Percentiles rank a stretch among this genome's conserved stretches.
These are phyloP conservation scores for Rhea americana DNA, from an alignment of 2,113 vertebrate species.

Conservation along the genomic window DNA sequence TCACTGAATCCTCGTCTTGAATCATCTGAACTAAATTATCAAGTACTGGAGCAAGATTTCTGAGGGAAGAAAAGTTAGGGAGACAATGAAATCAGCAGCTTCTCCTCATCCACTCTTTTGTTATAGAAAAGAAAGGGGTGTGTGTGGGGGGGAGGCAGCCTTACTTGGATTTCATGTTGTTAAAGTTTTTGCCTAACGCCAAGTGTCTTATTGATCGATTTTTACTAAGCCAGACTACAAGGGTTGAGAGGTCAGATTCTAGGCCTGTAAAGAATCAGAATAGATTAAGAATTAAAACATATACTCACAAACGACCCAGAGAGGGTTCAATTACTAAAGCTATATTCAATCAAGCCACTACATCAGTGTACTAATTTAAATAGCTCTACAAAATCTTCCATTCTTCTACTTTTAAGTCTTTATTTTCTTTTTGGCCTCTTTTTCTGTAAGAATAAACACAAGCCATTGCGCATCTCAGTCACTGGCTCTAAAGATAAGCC, in stretches of 20 bases:
- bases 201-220: constrained; percentile 95
- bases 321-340: neutral
- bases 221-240: constrained; percentile 96
- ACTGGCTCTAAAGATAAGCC: neutral
- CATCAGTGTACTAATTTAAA: neutral
- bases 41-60: constrained; percentile 94
- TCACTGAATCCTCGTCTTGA: constrained; percentile 98
- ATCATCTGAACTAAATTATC: constrained; percentile 98
- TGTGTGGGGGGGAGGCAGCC: constrained; percentile 1
- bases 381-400: neutral
- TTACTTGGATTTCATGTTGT: constrained; percentile 99
- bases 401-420: neutral
- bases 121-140: constrained; percentile 38
- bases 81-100: constrained; percentile 64
- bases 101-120: constrained; percentile 40
- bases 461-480: neutral
- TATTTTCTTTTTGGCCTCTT: neutral
- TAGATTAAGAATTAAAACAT: constrained; percentile 56
- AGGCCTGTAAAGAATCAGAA: constrained; percentile 82
- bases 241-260: constrained; percentile 92
- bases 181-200: constrained; percentile 97
- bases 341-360: neutral
- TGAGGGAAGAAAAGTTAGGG: constrained; percentile 74
- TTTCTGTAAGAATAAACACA: neutral
- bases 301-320: neutral